These are phyloP conservation scores for Chiropotes sagulatus DNA, from an alignment of 2,797 vertebrate genomes.

Conservation along the genomic window DNA sequence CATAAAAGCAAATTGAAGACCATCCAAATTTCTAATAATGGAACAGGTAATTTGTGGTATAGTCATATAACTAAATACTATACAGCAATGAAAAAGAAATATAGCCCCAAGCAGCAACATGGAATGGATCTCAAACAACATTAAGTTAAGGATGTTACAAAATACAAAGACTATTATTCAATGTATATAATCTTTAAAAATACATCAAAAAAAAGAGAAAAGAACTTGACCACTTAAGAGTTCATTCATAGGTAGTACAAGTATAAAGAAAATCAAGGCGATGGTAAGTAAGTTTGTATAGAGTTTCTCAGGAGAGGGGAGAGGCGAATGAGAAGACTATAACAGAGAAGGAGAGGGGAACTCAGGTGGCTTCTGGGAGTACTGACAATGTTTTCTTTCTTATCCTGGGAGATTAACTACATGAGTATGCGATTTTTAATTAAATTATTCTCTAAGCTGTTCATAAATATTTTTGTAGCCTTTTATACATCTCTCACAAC, in stretches of 20 bases:
- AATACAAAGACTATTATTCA: background rate
- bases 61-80: background rate
- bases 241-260: background rate
- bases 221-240: background rate
- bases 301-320: background rate
- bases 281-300: background rate
- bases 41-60: background rate
- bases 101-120: background rate
- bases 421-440: conserved; percentile 25
- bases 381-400: background rate
- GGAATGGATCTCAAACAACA: background rate
- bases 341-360: background rate
- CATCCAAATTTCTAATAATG: background rate
- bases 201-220: background rate
- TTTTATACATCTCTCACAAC: conserved; percentile 11
- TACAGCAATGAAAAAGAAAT: background rate
- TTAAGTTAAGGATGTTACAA: background rate
- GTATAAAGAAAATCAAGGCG: conserved; percentile 21
- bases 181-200: conserved; percentile 1
- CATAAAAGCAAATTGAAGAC: background rate
- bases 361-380: background rate
- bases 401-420: background rate
- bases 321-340: background rate
- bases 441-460: background rate
- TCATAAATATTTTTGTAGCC: background rate